A percentile compares a stretch with the other conserved stretches of the same genome.
Conservation (phyloP, 2,888 invertebrate species). For the Mimachlamys varia region DNA sequence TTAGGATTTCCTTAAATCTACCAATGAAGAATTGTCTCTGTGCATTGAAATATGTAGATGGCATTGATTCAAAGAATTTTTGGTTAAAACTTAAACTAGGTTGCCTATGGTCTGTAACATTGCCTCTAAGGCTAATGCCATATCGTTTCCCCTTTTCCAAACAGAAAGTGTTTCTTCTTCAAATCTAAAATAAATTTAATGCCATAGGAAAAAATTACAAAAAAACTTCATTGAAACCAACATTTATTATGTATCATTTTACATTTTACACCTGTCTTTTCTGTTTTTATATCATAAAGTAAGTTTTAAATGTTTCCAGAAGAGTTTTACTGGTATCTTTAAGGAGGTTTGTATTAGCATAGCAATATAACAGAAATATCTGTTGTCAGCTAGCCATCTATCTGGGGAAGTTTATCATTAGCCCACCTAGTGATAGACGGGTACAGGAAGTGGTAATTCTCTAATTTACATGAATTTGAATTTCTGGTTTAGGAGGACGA, state of each 20-base stretch:
- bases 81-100: neutral
- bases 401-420: neutral
- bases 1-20: too few species aligned
- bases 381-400: neutral
- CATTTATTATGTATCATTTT: neutral
- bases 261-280: neutral
- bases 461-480: slow-evolving; percentile 12
- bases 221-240: neutral
- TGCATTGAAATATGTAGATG: too few species aligned
- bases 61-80: neutral
- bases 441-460: neutral
- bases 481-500: neutral
- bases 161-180: neutral
- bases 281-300: neutral
- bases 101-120: too few species aligned
- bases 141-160: too few species aligned
- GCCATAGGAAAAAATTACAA: neutral
- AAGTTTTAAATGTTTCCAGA: neutral
- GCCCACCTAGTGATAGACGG: neutral
- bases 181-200: neutral
- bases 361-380: neutral
- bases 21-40: too few species aligned
- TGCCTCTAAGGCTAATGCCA: too few species aligned
- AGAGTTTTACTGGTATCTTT: neutral
- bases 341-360: neutral